Conservation (phyloP, 2,113 vertebrate genomes). For the Pan paniscus region DNA sequence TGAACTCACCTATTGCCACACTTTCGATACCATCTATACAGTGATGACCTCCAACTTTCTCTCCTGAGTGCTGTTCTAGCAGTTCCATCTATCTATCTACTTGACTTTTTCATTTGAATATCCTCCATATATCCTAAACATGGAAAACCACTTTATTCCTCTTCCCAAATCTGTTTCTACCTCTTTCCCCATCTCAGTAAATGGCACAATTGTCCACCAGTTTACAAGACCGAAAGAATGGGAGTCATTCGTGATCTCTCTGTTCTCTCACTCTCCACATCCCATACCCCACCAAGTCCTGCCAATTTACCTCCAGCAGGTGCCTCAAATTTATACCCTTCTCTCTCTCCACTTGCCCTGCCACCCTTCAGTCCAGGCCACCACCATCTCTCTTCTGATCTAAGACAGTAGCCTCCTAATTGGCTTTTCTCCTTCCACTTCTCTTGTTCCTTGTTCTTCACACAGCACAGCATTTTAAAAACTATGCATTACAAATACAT, state of each 20-base stretch:
- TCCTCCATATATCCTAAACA: background rate
- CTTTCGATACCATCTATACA: accelerated
- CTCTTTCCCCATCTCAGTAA: background rate
- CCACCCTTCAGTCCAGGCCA: background rate
- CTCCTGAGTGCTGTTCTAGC: background rate
- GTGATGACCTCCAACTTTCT: background rate
- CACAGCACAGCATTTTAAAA: background rate
- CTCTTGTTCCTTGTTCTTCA: background rate
- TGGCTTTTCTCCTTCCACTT: background rate
- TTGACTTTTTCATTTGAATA: background rate
- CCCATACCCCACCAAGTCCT: background rate
- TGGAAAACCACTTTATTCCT: background rate
- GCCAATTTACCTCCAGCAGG: accelerated
- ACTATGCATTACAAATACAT: background rate
- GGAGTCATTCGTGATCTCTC: background rate
- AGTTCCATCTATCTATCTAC: background rate
- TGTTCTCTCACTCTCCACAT: background rate
- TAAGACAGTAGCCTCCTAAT: no score
- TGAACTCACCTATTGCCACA: no score
- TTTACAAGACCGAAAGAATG: background rate
- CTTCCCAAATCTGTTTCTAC: background rate
- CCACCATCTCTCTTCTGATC: background rate
- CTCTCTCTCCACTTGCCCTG: background rate
- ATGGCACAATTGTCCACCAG: background rate
- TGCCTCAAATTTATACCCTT: background rate